These are phyloP conservation scores for Plebejus argus DNA, from an alignment of 2,888 invertebrate genomes.

Conservation along the genomic window DNA sequence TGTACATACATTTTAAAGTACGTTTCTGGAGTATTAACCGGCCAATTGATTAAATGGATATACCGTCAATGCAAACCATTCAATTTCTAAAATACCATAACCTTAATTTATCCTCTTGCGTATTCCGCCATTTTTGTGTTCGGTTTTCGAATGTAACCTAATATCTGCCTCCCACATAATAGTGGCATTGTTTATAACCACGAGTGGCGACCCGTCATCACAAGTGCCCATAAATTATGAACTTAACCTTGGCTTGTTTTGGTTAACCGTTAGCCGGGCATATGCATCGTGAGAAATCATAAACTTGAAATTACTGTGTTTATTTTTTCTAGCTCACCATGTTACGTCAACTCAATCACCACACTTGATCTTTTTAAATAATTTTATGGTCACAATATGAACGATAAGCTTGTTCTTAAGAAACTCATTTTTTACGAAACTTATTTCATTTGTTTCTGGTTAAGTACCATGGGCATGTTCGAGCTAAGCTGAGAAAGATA, in stretches of 20 bases:
- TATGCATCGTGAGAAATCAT: constrained; percentile 71
- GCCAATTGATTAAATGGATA: not conserved
- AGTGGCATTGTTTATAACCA: constrained; percentile 61
- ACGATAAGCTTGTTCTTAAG: not conserved
- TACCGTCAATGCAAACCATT: too few species aligned
- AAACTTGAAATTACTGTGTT: constrained; percentile 36
- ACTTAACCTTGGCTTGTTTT: constrained; percentile 77
- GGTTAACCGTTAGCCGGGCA: constrained; percentile 61
- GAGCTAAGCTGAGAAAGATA: too few species aligned
- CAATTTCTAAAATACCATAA: not conserved
- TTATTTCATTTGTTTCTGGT: too few species aligned
- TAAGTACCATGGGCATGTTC: too few species aligned
- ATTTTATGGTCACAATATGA: not conserved
- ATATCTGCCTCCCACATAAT: constrained; percentile 34
- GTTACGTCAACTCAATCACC: constrained; percentile 9
- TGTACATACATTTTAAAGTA: too few species aligned
- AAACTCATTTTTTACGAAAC: not conserved
- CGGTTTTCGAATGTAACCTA: constrained; percentile 41
- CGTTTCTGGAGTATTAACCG: not conserved
- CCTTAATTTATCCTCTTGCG: not conserved
- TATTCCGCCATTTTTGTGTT: constrained; percentile 2
- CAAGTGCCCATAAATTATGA: constrained; percentile 77
- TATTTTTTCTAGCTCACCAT: constrained; percentile 19
- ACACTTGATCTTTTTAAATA: not conserved
- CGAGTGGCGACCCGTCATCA: constrained; percentile 59